A percentile compares a stretch with the other conserved stretches of the same genome.
These are phyloP conservation scores for Drosophila erecta DNA, from an alignment of 1,140 invertebrate genomes.

Conservation along the genomic window DNA sequence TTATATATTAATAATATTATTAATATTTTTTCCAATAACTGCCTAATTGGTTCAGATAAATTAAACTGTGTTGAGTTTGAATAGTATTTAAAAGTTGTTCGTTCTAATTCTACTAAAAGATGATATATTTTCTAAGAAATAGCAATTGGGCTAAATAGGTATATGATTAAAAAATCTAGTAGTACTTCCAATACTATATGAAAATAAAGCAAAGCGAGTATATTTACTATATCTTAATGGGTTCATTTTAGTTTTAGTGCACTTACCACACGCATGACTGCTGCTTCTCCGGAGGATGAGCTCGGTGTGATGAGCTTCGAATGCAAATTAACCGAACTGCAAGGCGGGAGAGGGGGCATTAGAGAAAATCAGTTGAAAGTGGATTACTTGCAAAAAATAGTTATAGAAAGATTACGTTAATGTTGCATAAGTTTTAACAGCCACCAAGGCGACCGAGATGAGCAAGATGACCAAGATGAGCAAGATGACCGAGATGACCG, in stretches of 20 bases:
- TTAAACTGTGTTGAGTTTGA: too few species aligned
- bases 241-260: conserved; percentile 2
- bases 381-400: conserved; percentile 32
- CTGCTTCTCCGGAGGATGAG: conserved; percentile 42
- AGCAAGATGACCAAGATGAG: conserved; percentile 10
- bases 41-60: too few species aligned
- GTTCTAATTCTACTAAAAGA: too few species aligned
- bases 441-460: neutral
- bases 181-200: too few species aligned
- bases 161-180: too few species aligned
- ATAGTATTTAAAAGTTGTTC: too few species aligned
- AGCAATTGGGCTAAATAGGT: too few species aligned
- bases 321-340: conserved; percentile 64
- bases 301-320: conserved; percentile 49
- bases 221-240: neutral
- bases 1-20: too few species aligned
- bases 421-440: conserved; percentile 62
- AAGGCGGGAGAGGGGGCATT: conserved; percentile 15
- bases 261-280: conserved; percentile 64
- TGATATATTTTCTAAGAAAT: too few species aligned
- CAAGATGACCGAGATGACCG: neutral
- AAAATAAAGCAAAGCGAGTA: too few species aligned
- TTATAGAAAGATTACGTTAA: conserved; percentile 69
- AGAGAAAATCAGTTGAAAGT: conserved; percentile 49
- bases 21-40: too few species aligned